Percentiles rank a stretch among this genome's conserved stretches.
Evolutionary conservation across 2,797 vertebrate genomes (phyloP).

Genomic region (Takifugu rubripes): DNA sequence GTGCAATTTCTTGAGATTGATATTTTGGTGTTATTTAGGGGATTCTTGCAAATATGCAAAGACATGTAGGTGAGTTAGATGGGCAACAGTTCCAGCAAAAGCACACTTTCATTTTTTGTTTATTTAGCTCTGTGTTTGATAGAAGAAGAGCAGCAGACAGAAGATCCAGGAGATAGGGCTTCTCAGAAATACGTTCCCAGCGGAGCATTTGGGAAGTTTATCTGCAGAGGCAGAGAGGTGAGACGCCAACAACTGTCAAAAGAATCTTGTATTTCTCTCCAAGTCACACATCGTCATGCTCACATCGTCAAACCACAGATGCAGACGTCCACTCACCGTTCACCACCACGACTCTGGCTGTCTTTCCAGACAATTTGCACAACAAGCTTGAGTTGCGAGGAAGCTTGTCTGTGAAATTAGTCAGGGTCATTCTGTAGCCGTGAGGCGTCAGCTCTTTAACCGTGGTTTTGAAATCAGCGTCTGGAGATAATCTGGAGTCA

Average conservation of each 20-base stretch:
- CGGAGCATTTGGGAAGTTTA: conserved; percentile 63
- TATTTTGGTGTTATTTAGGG: conserved; percentile 1
- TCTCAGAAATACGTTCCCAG: conserved; percentile 70
- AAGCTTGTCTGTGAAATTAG: conserved; percentile 48
- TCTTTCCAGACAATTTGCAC: conserved; percentile 62
- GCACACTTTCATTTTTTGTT: conserved; percentile 3
- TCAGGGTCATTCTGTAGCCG: conserved; percentile 69
- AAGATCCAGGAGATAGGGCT: conserved; percentile 56
- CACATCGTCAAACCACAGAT: neutral
- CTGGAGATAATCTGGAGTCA: conserved; percentile 63
- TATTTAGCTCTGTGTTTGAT: conserved; percentile 41
- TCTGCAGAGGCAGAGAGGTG: conserved; percentile 57
- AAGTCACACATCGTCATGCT: conserved; percentile 1
- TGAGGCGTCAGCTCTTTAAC: conserved; percentile 58
- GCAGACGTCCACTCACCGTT: conserved; percentile 52
- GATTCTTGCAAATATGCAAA: conserved; percentile 4
- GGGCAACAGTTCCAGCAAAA: conserved; percentile 17
- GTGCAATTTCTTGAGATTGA: conserved; percentile 9
- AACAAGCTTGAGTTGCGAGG: conserved; percentile 74
- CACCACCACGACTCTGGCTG: conserved; percentile 44
- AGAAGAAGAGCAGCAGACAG: conserved; percentile 56
- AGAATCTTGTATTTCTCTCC: neutral
- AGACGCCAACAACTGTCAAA: conserved; percentile 9
- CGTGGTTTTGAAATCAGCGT: conserved; percentile 53
- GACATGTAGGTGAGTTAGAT: conserved; percentile 10